Base-by-base conservation (phyloP, 2,797 vertebrate species). In the Hemibagrus guttatus region DNA sequence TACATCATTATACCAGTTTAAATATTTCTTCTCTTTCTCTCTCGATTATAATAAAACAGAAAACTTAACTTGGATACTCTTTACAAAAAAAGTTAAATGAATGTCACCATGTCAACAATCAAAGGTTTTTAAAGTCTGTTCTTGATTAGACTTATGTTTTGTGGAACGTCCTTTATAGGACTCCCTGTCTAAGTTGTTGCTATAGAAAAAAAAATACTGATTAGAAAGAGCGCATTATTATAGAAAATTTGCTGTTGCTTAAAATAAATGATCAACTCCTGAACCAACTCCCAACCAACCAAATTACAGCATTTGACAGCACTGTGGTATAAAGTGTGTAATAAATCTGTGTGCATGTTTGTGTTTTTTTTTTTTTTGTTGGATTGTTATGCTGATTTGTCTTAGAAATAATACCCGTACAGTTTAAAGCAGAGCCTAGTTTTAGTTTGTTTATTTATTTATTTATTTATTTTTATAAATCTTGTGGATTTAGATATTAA, bases 331-430 rank as follows among this genome's bases (percentile, higher is more conserved):
- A 64, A 28, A 46, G 39, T 49, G 23, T 75, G 68, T 26, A 17
- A 46, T 46, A 59, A 61, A 84, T 61, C 54, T 28, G 28, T 58
- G 59, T 66, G 61, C 72, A 78, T 54, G 59, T 76, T 17, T 58
- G 49, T 21, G n/a, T 52, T 59, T 75, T n/a, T 14, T 58, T 9
- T 39, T 59, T 59, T 35, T 19, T 52, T 12, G n/a, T 61, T 16
- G 21, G 21, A 14, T 52, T 56, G 64, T 19, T 64, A 19, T 87
- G 52, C 21, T 68, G 63, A n/a, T 80, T 72, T 86, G 76, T 23
- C 42, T 19, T 66, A 17, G 21, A 28, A 66, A 46, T 52, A 66
- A 49, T 35, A 58, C 17, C 31, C 28, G 0, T 76, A 28, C 14
- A 46, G 39, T 59, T 63, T 6, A 1, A 21, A 59, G 26, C 76